phyloP scores from a whole-genome alignment of 1,140 invertebrate genomes.

The Idris sp. region DNA sequence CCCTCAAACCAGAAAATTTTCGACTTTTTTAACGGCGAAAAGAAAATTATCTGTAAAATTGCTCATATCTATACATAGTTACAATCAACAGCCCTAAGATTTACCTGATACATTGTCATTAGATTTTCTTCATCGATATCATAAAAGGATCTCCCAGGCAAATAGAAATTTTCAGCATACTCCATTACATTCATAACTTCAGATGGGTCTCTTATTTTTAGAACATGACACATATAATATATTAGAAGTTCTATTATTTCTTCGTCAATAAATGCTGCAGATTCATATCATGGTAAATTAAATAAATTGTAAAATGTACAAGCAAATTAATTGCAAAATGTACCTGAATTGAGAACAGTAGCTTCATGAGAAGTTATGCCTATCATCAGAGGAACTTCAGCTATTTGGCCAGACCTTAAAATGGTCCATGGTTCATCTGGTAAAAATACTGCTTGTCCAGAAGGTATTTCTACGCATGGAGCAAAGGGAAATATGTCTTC shows the following conservation, averaged over 20 bases:
- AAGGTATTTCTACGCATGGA: slow-evolving; percentile 82
- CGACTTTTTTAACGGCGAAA: too few species aligned
- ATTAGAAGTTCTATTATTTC: not conserved
- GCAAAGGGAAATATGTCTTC: slow-evolving; percentile 78
- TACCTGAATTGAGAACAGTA: slow-evolving; percentile 58
- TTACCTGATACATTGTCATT: not conserved
- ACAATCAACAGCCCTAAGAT: not conserved
- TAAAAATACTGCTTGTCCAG: slow-evolving; percentile 81
- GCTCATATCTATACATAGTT: not conserved
- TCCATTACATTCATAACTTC: slow-evolving; percentile 5
- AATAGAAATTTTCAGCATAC: slow-evolving; percentile 80
- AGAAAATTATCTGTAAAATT: not conserved
- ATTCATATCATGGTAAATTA: too few species aligned
- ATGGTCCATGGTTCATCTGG: slow-evolving; percentile 79
- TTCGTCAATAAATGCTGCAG: too few species aligned
- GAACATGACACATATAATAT: slow-evolving; percentile 30
- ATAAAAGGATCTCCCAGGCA: slow-evolving; percentile 74
- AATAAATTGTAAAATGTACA: too few species aligned
- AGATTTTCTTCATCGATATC: slow-evolving; percentile 1
- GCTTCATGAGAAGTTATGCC: slow-evolving; percentile 82
- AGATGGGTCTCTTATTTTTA: slow-evolving; percentile 17
- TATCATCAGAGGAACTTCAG: slow-evolving; percentile 82
- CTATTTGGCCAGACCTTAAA: slow-evolving; percentile 76
- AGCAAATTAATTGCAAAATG: too few species aligned
- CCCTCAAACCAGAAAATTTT: too few species aligned